phyloP scores from a whole-genome alignment of 2,113 vertebrate species.

The Leptocoma aspasia region DNA sequence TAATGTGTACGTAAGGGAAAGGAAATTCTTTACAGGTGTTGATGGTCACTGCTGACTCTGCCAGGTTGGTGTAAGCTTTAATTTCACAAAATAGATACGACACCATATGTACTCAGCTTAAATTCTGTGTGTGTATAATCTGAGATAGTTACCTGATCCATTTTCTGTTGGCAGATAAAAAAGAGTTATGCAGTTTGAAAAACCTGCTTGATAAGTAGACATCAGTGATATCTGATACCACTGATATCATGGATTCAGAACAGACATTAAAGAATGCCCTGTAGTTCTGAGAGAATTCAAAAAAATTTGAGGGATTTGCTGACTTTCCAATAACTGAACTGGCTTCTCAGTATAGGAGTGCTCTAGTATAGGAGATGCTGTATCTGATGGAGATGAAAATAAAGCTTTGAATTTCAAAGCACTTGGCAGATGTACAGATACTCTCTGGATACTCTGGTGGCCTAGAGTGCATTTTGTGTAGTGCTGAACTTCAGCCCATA shows the following conservation, averaged over 20 bases:
- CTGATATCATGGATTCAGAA: background rate
- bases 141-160: background rate
- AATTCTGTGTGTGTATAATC: background rate
- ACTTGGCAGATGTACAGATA: background rate
- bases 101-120: background rate
- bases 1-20: background rate
- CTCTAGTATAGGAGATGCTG: background rate
- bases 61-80: background rate
- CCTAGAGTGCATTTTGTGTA: background rate
- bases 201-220: background rate
- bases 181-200: background rate
- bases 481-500: background rate
- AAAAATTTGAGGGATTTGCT: background rate
- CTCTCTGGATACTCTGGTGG: background rate
- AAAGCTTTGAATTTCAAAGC: background rate
- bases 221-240: background rate
- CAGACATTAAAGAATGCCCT: background rate
- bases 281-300: background rate
- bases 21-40: background rate
- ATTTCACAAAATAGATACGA: background rate
- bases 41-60: background rate
- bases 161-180: background rate
- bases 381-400: background rate
- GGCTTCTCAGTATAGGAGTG: background rate
- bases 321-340: background rate